Base-by-base conservation (phyloP, 2,797 vertebrate species). In the Echeneis naucrates region DNA sequence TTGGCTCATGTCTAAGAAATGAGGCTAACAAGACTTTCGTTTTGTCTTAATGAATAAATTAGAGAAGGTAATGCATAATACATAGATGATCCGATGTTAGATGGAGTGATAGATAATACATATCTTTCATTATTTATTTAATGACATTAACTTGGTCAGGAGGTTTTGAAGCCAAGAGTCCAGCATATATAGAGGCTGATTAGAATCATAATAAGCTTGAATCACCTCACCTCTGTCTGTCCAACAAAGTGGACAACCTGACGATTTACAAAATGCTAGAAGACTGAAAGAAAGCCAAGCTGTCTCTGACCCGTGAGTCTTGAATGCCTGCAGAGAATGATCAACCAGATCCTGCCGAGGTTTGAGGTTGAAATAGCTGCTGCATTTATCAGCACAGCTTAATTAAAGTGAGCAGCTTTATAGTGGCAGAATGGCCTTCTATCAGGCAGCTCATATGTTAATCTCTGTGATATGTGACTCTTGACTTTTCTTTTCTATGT, bases 11-110 rank as follows among this genome's bases (percentile, higher is more conserved):
- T 91, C 93, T 94, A 93, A 94, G 93, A 94, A 96, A 95, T 94
- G 94, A 93, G 94, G 94, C 92, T 94, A 91, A 95, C 95, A 95
- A 96, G 95, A 95, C 95, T 95, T 96, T 95, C 94, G 92, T 96
- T 98, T 97, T 96, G 95, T 94, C 95, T 95, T 96, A 96, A 98
- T 98, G 96, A 98, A 97, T 98, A 97, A 97, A 97, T 97, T 95
- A 98, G 93, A 94, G 91, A 93, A 95, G 94, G 92, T 92, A 84
- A 96, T 97, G 95, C 95, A 96, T 96, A 96, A 97, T 96, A 94
- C 95, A 97, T 97, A 91, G 95, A 95, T 93, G 95, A 96, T 96
- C 95, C 95, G 95, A 93, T 67, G 84, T 95, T 94, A 95, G 95
- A 95, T 96, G 96, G 96, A 96, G 94, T 96, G 96, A 97, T 97